Conservation (phyloP, 2,888 invertebrate species). For the Abrostola triplasia region DNA sequence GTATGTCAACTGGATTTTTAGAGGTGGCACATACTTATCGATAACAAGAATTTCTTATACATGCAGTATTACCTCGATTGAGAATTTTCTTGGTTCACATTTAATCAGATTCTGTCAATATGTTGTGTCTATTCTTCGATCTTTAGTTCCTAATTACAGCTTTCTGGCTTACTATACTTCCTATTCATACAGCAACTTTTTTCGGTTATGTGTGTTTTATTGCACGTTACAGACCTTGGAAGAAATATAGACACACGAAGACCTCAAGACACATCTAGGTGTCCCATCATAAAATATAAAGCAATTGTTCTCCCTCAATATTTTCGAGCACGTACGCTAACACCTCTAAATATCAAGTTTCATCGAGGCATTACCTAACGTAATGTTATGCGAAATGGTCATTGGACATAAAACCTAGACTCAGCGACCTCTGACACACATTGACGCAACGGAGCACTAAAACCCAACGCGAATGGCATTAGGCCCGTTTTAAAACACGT, state of each 20-base stretch:
- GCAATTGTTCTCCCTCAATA: slow-evolving; percentile 31
- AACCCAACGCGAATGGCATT: slow-evolving; percentile 48
- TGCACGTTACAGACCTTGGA: too few species aligned
- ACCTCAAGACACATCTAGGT: not conserved
- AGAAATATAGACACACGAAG: too few species aligned
- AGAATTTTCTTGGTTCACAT: too few species aligned
- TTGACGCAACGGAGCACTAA: slow-evolving; percentile 56
- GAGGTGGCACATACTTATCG: slow-evolving; percentile 27
- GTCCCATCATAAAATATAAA: slow-evolving; percentile 24
- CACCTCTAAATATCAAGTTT: slow-evolving; percentile 53
- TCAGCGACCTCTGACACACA: slow-evolving; percentile 60
- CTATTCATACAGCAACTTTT: too few species aligned
- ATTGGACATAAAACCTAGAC: slow-evolving; percentile 65
- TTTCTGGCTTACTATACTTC: too few species aligned
- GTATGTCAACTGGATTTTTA: slow-evolving; percentile 43
- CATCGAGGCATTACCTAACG: slow-evolving; percentile 50
- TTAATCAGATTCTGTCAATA: too few species aligned
- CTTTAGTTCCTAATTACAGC: too few species aligned
- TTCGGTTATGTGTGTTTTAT: too few species aligned
- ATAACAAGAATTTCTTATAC: not conserved
- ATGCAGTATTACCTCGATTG: too few species aligned
- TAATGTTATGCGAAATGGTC: slow-evolving; percentile 66
- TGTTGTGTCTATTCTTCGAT: too few species aligned
- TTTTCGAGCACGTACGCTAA: slow-evolving; percentile 17
- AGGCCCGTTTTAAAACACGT: slow-evolving; percentile 57